These are phyloP conservation scores for Harpagus bidentatus DNA, from an alignment of 2,113 vertebrate species.

Conservation along the genomic window DNA sequence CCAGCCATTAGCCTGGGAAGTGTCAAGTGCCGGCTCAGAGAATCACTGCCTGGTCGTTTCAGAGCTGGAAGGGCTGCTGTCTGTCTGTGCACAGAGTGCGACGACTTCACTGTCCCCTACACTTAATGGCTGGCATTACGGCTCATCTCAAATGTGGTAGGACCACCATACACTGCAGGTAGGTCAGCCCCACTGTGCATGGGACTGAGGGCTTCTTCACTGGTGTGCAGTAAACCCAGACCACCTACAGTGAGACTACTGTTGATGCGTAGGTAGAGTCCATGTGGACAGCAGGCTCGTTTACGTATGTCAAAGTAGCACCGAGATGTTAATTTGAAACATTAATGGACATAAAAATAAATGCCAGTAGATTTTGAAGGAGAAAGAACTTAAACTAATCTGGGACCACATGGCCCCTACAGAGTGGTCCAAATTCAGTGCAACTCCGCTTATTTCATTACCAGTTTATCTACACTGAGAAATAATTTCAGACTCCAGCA, in stretches of 20 bases:
- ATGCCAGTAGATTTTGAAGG: background rate
- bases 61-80: background rate
- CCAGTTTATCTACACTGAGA: background rate
- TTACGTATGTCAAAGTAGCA: background rate
- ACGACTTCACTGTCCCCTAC: background rate
- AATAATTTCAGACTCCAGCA: background rate
- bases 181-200: background rate
- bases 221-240: background rate
- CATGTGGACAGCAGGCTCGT: background rate
- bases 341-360: background rate
- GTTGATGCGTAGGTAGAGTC: background rate
- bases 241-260: background rate
- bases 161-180: background rate
- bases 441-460: background rate
- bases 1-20: background rate
- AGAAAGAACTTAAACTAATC: background rate
- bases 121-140: accelerated
- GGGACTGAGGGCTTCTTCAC: background rate
- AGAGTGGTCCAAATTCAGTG: background rate
- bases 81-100: background rate
- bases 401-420: background rate
- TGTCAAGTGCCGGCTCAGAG: background rate
- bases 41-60: background rate
- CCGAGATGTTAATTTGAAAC: background rate
- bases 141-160: background rate